Percentiles rank a stretch among this genome's conserved stretches.
Evolutionary conservation across 23 tunicate genomes (phyloP).

Genomic region (Ciona savignyi): DNA sequence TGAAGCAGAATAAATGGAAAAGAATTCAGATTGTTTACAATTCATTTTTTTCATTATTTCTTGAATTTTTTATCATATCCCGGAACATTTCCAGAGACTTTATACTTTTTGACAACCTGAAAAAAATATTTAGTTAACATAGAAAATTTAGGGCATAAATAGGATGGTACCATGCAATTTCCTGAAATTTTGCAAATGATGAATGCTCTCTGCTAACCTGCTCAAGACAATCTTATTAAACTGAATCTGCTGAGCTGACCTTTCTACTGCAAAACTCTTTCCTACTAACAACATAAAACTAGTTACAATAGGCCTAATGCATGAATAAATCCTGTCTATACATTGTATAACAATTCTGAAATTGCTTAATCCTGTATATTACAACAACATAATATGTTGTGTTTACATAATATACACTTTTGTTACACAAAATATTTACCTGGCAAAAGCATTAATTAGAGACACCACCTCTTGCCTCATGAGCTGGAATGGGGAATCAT

Average conservation of each 20-base stretch:
- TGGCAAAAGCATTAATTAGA: conserved; percentile 75
- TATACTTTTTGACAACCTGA: conserved; percentile 59
- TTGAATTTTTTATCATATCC: conserved; percentile 6
- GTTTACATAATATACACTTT: not conserved
- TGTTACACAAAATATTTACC: conserved; percentile 21
- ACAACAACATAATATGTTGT: no score
- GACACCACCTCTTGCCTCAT: conserved; percentile 79
- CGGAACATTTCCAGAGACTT: conserved; percentile 40
- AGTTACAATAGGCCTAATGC: not conserved
- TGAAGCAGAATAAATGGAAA: no score
- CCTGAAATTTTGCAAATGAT: conserved; percentile 17
- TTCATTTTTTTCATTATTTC: not conserved
- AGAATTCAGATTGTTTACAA: not conserved
- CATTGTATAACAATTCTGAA: no score
- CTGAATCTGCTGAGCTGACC: not conserved
- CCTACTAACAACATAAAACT: no score
- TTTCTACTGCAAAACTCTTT: not conserved
- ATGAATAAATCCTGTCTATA: not conserved
- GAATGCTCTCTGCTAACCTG: conserved; percentile 46
- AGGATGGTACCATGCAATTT: conserved; percentile 15
- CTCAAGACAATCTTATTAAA: not conserved
- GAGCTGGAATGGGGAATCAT: conserved; percentile 20
- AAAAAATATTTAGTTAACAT: not conserved
- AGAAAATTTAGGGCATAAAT: not conserved
- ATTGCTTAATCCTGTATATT: no score